phyloP scores from a whole-genome alignment of 2,888 invertebrate genomes.

The Trissolcus brochymenae region DNA sequence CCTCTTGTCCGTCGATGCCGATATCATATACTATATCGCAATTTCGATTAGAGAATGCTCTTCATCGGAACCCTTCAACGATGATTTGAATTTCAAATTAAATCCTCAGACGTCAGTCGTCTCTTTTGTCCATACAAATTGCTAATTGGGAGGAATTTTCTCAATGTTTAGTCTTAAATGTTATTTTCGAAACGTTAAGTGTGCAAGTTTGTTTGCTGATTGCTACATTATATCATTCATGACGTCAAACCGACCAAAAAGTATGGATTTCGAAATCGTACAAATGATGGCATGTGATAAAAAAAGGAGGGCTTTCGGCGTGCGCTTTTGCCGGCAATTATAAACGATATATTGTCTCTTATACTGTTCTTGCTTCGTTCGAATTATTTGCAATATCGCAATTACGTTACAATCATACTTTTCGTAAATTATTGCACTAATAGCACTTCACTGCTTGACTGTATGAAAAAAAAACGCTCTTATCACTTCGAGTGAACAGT shows the following conservation, averaged over 20 bases:
- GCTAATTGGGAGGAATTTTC: no score
- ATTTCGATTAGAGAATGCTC: no score
- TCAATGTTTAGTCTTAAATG: no score
- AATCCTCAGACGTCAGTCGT: no score
- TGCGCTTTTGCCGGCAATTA: conserved; percentile 12
- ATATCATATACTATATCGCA: no score
- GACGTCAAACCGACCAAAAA: neutral
- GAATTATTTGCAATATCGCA: conserved; percentile 45
- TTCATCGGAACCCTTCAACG: no score
- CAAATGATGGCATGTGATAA: neutral
- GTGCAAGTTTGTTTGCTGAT: no score
- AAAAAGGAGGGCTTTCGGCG: neutral
- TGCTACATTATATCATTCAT: neutral
- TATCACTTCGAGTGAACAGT: conserved; percentile 53
- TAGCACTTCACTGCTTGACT: conserved; percentile 48
- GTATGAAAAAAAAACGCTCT: conserved; percentile 41
- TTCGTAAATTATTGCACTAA: conserved; percentile 55
- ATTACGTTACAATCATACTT: conserved; percentile 49
- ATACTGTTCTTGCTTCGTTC: conserved; percentile 16
- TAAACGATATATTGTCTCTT: conserved; percentile 18
- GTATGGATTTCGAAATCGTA: neutral
- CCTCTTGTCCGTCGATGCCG: conserved; percentile 20
- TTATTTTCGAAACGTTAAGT: no score
- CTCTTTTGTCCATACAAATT: no score
- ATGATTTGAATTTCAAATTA: no score